These are phyloP conservation scores for Palythoa grandiflora DNA, from an alignment of 92 coral and sea anemone species.

Conservation along the genomic window DNA sequence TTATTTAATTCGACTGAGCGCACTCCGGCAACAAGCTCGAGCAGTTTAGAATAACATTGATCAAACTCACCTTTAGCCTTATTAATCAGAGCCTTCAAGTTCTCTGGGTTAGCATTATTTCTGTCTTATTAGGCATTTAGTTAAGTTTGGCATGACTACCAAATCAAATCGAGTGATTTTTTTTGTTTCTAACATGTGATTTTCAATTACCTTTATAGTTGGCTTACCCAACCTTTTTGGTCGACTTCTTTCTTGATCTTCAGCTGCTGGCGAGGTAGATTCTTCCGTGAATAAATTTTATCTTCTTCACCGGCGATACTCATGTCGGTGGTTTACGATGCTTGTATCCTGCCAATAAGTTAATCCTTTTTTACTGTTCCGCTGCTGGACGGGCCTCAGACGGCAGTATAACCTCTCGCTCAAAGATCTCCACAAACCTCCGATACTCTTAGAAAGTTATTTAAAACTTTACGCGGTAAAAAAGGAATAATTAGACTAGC, in stretches of 20 bases:
- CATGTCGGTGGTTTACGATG: constrained; percentile 24
- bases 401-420: too few species aligned
- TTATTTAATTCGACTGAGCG: background rate
- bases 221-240: constrained; percentile 12
- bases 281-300: background rate
- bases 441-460: too few species aligned
- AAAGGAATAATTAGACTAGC: too few species aligned
- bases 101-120: background rate
- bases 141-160: background rate
- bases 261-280: background rate
- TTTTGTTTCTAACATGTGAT: background rate
- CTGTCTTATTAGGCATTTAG: background rate
- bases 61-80: background rate
- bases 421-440: too few species aligned
- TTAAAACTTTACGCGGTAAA: too few species aligned
- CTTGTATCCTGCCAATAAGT: background rate
- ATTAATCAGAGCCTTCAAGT: background rate
- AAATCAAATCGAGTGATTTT: background rate
- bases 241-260: background rate
- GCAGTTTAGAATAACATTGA: background rate
- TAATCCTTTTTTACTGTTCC: too few species aligned
- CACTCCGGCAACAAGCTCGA: background rate
- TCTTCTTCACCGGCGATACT: constrained; percentile 32
- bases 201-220: constrained; percentile 10
- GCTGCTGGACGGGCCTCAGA: too few species aligned